Conservation (phyloP, 2,113 vertebrate species). For the Merops nubicus region DNA sequence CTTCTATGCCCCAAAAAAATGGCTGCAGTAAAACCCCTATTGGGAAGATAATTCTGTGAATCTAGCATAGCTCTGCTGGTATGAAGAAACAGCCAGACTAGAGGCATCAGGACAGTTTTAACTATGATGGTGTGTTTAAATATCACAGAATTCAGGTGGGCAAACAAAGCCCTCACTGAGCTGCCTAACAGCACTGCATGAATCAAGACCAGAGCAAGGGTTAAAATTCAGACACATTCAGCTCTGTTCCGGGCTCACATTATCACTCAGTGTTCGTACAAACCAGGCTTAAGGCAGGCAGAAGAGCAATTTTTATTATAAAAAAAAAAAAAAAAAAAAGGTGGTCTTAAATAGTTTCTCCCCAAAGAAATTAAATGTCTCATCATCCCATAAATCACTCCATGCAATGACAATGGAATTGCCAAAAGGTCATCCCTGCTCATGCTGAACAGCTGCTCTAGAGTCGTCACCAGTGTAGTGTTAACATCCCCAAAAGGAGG, state of each 20-base stretch:
- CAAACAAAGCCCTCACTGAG: background rate
- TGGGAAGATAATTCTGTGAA: background rate
- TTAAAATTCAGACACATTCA: background rate
- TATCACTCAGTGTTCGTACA: background rate
- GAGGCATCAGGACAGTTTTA: background rate
- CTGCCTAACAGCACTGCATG: background rate
- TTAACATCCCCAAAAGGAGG: background rate
- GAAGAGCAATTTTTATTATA: background rate
- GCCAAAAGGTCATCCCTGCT: conserved; percentile 5
- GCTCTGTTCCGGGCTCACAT: background rate
- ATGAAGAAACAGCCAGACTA: background rate
- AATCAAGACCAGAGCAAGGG: background rate
- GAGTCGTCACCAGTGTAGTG: background rate
- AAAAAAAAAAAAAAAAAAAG: background rate
- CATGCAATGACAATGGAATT: background rate
- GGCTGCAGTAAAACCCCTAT: background rate
- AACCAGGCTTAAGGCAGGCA: background rate
- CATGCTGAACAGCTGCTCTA: conserved; percentile 5
- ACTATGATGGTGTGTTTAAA: background rate
- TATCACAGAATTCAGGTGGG: background rate
- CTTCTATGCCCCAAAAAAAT: background rate
- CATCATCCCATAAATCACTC: conserved; percentile 14
- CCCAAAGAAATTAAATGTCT: background rate
- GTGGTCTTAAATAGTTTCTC: conserved; percentile 4
- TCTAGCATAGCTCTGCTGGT: background rate